Conservation (phyloP, 2,113 vertebrate species). For the Passer montanus region DNA sequence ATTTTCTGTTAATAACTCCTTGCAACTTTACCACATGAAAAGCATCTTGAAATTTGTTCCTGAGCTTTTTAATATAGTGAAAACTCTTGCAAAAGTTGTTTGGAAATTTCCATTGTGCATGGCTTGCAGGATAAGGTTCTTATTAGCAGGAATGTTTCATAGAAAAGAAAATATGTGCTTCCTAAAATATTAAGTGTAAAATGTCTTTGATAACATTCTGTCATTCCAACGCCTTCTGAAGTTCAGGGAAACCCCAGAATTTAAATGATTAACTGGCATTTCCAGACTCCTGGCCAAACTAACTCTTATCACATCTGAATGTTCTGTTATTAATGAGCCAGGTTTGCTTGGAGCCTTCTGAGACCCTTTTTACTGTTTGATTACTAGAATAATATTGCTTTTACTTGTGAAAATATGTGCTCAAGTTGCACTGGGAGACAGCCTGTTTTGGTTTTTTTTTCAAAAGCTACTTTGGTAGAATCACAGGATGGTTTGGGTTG, state of each 20-base stretch:
- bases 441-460: not conserved
- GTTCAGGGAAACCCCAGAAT: not conserved
- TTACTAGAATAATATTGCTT: not conserved
- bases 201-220: not conserved
- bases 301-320: not conserved
- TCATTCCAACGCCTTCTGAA: not conserved
- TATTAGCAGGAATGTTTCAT: not conserved
- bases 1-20: not conserved
- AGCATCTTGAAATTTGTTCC: not conserved
- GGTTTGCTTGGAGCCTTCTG: not conserved
- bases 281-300: not conserved
- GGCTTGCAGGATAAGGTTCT: not conserved
- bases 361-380: not conserved
- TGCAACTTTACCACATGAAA: not conserved
- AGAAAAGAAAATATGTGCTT: not conserved
- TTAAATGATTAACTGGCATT: not conserved
- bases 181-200: not conserved
- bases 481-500: not conserved
- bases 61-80: not conserved
- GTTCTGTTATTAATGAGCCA: not conserved
- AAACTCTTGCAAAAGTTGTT: not conserved
- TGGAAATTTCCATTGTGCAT: not conserved
- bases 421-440: not conserved
- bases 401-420: not conserved
- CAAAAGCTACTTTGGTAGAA: not conserved